Base-by-base conservation (phyloP, 2,888 invertebrate genomes). In the Cataglyphis altisquamis region DNA sequence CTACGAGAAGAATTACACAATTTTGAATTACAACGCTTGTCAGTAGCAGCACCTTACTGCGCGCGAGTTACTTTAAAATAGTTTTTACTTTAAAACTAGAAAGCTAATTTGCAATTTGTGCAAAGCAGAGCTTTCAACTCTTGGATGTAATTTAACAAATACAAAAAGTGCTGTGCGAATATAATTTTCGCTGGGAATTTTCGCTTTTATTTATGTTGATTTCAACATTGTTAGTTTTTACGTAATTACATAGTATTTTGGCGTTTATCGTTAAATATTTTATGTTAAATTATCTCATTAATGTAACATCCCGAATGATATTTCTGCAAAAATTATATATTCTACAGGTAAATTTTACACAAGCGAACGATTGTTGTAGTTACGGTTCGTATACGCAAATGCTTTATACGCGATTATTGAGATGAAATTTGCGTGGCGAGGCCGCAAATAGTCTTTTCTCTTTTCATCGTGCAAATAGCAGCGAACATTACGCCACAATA, bases 401-500 rank as follows among this genome's bases (percentile, higher is more conserved):
- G 72, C 48, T 80, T 39, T 32, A 36, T 55, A 36, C 12, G 3
- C 45, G 70, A 70, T 80, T 80, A 72, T 72, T 15, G n/a, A 18
- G 60, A n/a, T 62, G 72, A 72, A 72, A 80, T 48, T 70, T 48
- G 55, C 45, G 55, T 25, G 68, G 77, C 68, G 45, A 18, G 45
- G n/a, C 72, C 78, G 60, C 78, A 62, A 70, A 72, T 72, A 80
- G 45, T 80, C 78, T 80, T 80, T 60, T 72, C 60, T 72, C 60
- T 72, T 80, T 80, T 80, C 78, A 70, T 48, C 48, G 60, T 72
- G 36, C 60, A 80, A 72, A 80, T 41, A 80, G 60, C 72, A 60
- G 45, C 60, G 72, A 70, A 62, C 72, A 60, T 80, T 80, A 36
- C 78, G 72, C 78, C 78, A 72, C 78, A 80, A 70, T 80, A 80